These are phyloP conservation scores for Cercocebus atys DNA, from an alignment of 2,113 vertebrate species.

Conservation along the genomic window DNA sequence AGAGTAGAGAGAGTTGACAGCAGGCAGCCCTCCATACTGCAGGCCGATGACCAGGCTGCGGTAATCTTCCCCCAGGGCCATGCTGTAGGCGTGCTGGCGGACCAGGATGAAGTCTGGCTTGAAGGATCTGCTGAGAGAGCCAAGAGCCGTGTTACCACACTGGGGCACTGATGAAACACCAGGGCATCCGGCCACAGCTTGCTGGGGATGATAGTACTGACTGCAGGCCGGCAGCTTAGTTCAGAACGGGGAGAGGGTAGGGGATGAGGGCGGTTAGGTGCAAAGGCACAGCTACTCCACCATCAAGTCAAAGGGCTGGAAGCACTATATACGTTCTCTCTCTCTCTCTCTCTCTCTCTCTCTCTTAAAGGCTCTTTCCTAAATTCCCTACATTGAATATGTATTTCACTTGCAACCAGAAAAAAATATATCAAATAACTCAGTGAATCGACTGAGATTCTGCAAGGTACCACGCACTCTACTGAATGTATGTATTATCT, in stretches of 20 bases:
- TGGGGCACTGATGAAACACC: fast-evolving
- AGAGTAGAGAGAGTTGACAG: constrained; percentile 94
- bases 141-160: neutral
- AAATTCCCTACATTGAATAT: neutral
- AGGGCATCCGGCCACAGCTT: fast-evolving
- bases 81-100: constrained; percentile 96
- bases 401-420: neutral
- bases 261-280: neutral
- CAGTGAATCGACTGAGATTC: neutral
- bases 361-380: neutral
- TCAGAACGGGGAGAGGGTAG: fast-evolving
- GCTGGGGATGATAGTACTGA: neutral
- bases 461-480: neutral
- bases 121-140: constrained; percentile 89
- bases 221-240: neutral
- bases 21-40: constrained; percentile 91
- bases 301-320: neutral
- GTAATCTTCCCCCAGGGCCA: constrained; percentile 95
- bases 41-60: constrained; percentile 94
- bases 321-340: neutral
- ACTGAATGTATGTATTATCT: fast-evolving
- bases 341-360: neutral
- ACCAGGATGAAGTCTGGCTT: constrained; percentile 95
- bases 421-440: neutral
- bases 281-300: neutral